phyloP scores from a whole-genome alignment of 2,797 vertebrate species.

The Mus minutoides region DNA sequence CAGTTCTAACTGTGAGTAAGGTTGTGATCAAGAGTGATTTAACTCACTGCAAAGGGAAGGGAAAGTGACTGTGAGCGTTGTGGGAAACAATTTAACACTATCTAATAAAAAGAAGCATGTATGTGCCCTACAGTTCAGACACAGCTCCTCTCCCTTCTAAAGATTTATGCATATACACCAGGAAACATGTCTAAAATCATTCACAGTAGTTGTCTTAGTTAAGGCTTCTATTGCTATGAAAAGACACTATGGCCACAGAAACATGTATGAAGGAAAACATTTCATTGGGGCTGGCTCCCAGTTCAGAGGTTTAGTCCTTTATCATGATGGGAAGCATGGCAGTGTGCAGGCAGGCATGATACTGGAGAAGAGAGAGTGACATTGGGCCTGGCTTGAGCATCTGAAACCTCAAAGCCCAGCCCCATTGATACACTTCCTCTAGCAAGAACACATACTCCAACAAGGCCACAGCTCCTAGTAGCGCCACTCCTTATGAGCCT shows the following conservation, averaged over 20 bases:
- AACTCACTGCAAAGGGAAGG: neutral
- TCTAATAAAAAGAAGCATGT: neutral
- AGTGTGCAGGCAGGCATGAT: neutral
- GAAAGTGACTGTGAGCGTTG: neutral
- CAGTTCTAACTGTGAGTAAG: neutral
- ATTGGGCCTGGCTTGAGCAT: neutral
- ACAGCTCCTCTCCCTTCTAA: neutral
- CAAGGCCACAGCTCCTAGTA: neutral
- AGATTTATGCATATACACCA: no score
- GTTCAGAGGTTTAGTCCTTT: neutral
- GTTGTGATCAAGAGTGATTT: neutral
- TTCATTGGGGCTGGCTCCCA: neutral
- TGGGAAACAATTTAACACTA: neutral
- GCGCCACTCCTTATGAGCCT: neutral
- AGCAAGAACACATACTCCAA: neutral
- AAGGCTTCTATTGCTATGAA: neutral
- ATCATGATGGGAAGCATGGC: neutral
- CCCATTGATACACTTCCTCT: neutral
- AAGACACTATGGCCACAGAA: neutral
- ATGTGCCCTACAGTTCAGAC: neutral
- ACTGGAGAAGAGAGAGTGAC: neutral
- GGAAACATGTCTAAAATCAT: neutral
- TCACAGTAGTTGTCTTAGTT: neutral
- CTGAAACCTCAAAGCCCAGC: neutral
- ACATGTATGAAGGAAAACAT: neutral